Evolutionary conservation across 1,140 invertebrate species (phyloP), one percentile per base, ranked within the genome.

Genomic region (Tigriopus japonicus): DNA sequence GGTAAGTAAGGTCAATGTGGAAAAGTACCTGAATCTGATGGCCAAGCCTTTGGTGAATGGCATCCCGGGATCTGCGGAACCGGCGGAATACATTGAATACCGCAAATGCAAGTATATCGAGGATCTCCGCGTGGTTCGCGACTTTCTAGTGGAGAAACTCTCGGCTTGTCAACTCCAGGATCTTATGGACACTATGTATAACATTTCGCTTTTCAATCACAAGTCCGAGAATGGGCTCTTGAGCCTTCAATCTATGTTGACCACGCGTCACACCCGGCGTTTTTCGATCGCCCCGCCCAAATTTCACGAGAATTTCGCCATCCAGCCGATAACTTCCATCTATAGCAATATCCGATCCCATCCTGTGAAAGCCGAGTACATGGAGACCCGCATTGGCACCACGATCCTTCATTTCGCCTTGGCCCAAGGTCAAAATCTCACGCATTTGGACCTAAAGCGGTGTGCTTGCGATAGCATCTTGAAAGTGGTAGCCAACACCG

Each of bases 31-130:
- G 28, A 35, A 3, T 9, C 28, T 35, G 28, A 35, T 35, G 28
- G 28, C 28, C 28, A 35, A 35, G 28, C 28, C 28, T 35, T 35
- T 35, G 28, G 28, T 35, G 28, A 35, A 35, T 35, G 28, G 28
- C 28, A 62, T 56, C n/a, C 23, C 19, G 45, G 40, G 15, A 63
- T 21, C n/a, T 13, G 23, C 35, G 35, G 52, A 54, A 7, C 52
- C n/a, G 23, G 52, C 21, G 14, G 52, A 54, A 54, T 54, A 54
- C 35, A 54, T 54, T 17, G 35, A 24, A 54, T 54, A 54, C 13
- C 21, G 52, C 3, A 54, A 54, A 24, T 54, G 52, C 35, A 24
- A 24, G 23, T 54, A 17, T 54, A n/a, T 54, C 35, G 52, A 54
- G n/a, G 23, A 24, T 15, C 21, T 54, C 13, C 21, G 52, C 1